Evolutionary conservation across 2,797 vertebrate species (phyloP).

Genomic region (Otolemur crassicaudatus): DNA sequence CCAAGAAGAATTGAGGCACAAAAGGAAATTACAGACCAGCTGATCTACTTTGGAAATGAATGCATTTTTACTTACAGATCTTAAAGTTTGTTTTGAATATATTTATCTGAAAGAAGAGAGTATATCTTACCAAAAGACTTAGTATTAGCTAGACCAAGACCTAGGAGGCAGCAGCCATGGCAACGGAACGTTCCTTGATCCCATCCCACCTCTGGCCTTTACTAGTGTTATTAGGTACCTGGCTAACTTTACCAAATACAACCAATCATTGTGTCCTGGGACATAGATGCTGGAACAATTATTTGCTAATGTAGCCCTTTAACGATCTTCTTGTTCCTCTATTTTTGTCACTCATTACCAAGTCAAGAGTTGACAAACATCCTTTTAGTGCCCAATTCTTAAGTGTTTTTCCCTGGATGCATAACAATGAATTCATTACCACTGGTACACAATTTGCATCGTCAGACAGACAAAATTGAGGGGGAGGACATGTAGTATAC

Average conservation of each 20-base stretch:
- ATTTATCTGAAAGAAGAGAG: slow-evolving; percentile 93
- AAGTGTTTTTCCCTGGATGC: slow-evolving; percentile 91
- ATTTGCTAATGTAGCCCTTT: slow-evolving; percentile 86
- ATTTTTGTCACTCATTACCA: slow-evolving; percentile 90
- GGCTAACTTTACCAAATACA: slow-evolving; percentile 86
- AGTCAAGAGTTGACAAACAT: slow-evolving; percentile 91
- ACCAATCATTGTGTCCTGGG: slow-evolving; percentile 87
- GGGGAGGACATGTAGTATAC: slow-evolving; percentile 88
- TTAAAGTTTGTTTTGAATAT: slow-evolving; percentile 93
- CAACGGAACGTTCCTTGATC: slow-evolving; percentile 84
- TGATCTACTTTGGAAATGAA: slow-evolving; percentile 96
- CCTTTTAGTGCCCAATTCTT: slow-evolving; percentile 93
- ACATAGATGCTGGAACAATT: slow-evolving; percentile 86
- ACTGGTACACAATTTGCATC: slow-evolving; percentile 91
- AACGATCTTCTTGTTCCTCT: slow-evolving; percentile 85
- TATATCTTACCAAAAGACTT: slow-evolving; percentile 91
- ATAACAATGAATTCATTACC: slow-evolving; percentile 91
- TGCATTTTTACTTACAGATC: slow-evolving; percentile 99
- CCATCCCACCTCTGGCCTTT: slow-evolving; percentile 85
- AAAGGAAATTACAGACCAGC: slow-evolving; percentile 92
- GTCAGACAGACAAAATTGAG: slow-evolving; percentile 88
- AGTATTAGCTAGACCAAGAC: slow-evolving; percentile 88
- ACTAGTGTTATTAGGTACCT: slow-evolving; percentile 84
- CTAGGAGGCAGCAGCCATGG: slow-evolving; percentile 84
- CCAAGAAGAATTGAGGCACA: slow-evolving; percentile 92